Percentiles rank a stretch among this genome's conserved stretches.
Conservation (phyloP, 2,888 invertebrate genomes). For the Ophion obscuratus region DNA sequence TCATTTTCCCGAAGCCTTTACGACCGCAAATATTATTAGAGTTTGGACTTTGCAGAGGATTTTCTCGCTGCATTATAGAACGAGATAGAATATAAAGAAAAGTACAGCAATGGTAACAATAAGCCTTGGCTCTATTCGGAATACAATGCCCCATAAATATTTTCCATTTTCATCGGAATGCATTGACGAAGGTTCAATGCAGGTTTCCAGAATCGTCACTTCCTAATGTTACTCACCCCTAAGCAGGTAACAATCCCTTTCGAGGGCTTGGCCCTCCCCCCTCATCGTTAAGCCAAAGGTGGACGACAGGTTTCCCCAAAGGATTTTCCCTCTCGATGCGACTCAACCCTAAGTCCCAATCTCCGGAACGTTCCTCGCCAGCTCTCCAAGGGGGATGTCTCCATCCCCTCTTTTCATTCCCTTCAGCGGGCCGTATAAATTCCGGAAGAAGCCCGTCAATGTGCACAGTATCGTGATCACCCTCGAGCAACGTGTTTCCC, state of each 20-base stretch:
- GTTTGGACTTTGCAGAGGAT: too few species aligned
- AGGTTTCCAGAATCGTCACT: background rate
- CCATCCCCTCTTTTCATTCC: conserved; percentile 16
- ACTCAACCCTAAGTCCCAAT: background rate
- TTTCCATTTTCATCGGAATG: too few species aligned
- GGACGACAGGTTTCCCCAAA: too few species aligned
- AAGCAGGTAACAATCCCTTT: conserved; percentile 22
- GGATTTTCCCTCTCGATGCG: too few species aligned
- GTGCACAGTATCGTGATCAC: conserved; percentile 12
- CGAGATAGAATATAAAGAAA: too few species aligned
- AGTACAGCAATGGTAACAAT: too few species aligned
- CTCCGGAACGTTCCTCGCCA: background rate
- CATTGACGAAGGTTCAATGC: background rate
- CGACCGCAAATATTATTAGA: too few species aligned
- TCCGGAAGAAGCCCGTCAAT: background rate
- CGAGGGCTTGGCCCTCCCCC: background rate
- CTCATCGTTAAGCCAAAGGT: too few species aligned
- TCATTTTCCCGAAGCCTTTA: too few species aligned
- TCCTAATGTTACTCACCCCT: background rate
- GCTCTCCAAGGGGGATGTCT: conserved; percentile 8
- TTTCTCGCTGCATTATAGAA: too few species aligned
- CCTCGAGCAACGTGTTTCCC: background rate
- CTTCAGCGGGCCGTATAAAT: conserved; percentile 9
- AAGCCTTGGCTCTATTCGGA: too few species aligned
- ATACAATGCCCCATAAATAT: too few species aligned